A percentile compares a stretch with the other conserved stretches of the same genome.
Conservation (phyloP, 2,113 vertebrate species). For the Bothrops jararaca region DNA sequence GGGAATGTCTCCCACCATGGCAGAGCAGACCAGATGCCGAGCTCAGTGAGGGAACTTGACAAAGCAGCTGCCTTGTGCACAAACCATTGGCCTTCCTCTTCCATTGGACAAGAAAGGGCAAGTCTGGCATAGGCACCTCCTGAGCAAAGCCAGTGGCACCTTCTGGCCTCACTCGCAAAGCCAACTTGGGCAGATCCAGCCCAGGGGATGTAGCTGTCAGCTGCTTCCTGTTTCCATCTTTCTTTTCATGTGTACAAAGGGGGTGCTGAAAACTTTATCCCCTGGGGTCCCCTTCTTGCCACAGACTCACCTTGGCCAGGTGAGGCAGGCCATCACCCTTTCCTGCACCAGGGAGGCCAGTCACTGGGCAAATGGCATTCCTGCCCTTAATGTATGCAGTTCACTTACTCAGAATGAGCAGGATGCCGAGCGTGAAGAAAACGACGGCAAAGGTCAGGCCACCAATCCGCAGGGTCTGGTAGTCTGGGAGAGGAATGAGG, state of each 20-base stretch:
- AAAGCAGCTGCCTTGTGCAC: not conserved
- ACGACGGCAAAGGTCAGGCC: conserved; percentile 92
- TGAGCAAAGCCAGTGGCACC: not conserved
- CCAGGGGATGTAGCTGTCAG: not conserved
- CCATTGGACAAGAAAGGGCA: not conserved
- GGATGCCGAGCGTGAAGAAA: conserved; percentile 89
- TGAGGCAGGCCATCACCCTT: not conserved
- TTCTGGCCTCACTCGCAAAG: not conserved
- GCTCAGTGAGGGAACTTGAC: not conserved
- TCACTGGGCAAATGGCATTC: not conserved
- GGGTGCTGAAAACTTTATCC: not conserved
- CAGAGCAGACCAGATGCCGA: not conserved
- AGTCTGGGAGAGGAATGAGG: conserved; percentile 71
- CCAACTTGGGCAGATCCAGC: not conserved
- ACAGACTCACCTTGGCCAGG: not conserved
- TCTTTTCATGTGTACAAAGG: not conserved
- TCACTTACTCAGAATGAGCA: conserved; percentile 92
- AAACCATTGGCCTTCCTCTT: not conserved
- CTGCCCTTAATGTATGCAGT: not conserved
- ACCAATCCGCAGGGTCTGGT: conserved; percentile 91
- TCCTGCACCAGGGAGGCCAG: not conserved
- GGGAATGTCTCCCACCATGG: not conserved
- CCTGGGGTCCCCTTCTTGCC: not conserved
- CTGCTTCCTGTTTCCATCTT: not conserved
- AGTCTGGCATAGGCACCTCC: not conserved